Evolutionary conservation across 2,113 vertebrate species (phyloP).

Genomic region (Anthoscopus minutus): DNA sequence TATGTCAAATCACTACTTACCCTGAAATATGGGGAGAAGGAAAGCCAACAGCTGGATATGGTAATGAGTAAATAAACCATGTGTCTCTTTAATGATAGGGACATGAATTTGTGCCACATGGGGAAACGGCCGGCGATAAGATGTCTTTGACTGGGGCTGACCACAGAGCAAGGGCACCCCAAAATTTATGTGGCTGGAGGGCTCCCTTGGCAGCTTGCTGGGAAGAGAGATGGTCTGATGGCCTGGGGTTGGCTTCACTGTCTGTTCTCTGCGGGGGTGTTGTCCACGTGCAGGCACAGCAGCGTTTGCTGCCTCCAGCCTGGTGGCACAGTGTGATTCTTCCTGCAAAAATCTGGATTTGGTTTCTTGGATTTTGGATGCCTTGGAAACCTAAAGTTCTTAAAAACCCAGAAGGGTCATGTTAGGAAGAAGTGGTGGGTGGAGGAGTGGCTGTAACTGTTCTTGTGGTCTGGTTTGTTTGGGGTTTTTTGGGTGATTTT

Average conservation of each 20-base stretch:
- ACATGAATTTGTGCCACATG: conserved; percentile 55
- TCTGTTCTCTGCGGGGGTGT: not conserved
- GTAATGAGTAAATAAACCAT: conserved; percentile 69
- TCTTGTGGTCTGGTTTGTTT: not conserved
- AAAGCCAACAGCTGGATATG: conserved; percentile 69
- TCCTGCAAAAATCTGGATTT: not conserved
- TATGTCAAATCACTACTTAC: conserved; percentile 63
- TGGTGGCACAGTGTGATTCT: not conserved
- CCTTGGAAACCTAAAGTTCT: not conserved
- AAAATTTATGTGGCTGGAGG: conserved; percentile 44
- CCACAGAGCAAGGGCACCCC: conserved; percentile 58
- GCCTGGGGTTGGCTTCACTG: not conserved
- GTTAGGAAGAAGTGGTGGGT: not conserved
- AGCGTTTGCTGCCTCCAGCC: not conserved
- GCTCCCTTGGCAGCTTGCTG: conserved; percentile 46
- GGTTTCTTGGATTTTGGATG: not conserved
- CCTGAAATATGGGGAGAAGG: conserved; percentile 62
- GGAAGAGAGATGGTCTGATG: not conserved
- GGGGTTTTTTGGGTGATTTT: not conserved
- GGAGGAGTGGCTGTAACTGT: not conserved
- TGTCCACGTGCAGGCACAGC: not conserved
- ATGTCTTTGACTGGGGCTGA: conserved; percentile 6
- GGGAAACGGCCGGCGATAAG: not conserved
- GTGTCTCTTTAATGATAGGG: conserved; percentile 63
- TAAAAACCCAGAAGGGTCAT: not conserved